These are phyloP conservation scores for Bagarius yarrelli DNA, from an alignment of 2,113 vertebrate genomes.

Conservation along the genomic window DNA sequence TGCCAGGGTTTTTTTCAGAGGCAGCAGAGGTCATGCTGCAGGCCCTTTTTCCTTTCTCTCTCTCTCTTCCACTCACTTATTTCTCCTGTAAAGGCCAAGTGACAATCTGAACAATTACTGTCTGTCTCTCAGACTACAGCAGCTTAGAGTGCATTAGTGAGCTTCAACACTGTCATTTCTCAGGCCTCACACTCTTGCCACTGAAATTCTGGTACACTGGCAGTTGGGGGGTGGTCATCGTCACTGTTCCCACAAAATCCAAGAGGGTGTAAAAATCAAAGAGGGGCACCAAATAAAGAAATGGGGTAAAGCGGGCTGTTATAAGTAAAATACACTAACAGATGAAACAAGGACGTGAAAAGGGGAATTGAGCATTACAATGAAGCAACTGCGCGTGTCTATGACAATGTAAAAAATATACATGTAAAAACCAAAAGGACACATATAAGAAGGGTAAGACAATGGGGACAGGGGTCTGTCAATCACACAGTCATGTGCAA, in stretches of 20 bases:
- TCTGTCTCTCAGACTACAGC: slow-evolving; percentile 40
- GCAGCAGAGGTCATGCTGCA: slow-evolving; percentile 46
- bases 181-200: slow-evolving; percentile 41
- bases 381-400: neutral
- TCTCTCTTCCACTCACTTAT: slow-evolving; percentile 58
- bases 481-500: no score
- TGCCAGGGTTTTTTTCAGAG: slow-evolving; percentile 4
- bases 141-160: slow-evolving; percentile 48
- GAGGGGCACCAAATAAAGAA: neutral
- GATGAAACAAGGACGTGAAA: neutral
- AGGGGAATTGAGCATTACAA: neutral
- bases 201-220: slow-evolving; percentile 7
- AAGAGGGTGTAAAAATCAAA: neutral
- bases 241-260: slow-evolving; percentile 3
- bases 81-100: slow-evolving; percentile 71
- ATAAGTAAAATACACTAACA: neutral
- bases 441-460: neutral
- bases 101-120: slow-evolving; percentile 77
- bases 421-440: no score
- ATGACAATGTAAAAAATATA: neutral
- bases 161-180: slow-evolving; percentile 51
- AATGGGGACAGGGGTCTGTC: no score
- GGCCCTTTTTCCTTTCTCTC: slow-evolving; percentile 31
- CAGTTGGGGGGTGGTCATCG: slow-evolving; percentile 19
- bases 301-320: neutral